Evolutionary conservation across 2,113 vertebrate genomes (phyloP).

Genomic region (Chinchilla lanigera): DNA sequence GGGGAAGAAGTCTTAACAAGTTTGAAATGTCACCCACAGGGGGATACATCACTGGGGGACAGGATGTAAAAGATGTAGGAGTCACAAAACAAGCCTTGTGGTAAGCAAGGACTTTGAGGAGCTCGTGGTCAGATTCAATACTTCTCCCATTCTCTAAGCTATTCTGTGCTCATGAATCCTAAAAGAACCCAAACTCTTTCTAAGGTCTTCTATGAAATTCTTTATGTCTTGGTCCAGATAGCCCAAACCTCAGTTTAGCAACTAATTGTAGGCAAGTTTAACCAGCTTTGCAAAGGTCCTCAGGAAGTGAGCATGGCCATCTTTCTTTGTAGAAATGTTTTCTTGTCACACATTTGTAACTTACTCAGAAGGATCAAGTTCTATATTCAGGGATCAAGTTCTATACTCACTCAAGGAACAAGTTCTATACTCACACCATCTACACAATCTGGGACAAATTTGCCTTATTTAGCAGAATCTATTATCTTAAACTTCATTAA

Average conservation of each 20-base stretch:
- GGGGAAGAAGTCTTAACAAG: neutral
- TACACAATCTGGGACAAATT: neutral
- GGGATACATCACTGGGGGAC: neutral
- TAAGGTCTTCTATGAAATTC: neutral
- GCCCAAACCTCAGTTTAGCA: neutral
- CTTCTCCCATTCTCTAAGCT: neutral
- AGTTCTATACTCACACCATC: neutral
- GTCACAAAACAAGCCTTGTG: neutral
- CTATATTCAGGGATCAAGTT: too few relatives aligned
- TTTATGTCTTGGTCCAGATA: neutral
- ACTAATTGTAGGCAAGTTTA: neutral
- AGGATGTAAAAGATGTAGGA: neutral
- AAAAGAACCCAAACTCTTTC: neutral
- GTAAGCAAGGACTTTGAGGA: neutral
- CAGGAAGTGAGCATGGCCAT: neutral
- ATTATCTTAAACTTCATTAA: neutral
- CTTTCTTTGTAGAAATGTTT: neutral
- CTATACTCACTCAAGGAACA: neutral
- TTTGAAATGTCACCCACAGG: neutral
- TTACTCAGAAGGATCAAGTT: neutral
- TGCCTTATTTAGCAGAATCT: neutral
- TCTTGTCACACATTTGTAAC: neutral
- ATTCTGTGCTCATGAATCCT: neutral
- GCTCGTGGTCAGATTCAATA: neutral
- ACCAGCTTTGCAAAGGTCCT: neutral